Base-by-base conservation (phyloP, 1,140 invertebrate genomes). In the Drosophila rhopaloa region DNA sequence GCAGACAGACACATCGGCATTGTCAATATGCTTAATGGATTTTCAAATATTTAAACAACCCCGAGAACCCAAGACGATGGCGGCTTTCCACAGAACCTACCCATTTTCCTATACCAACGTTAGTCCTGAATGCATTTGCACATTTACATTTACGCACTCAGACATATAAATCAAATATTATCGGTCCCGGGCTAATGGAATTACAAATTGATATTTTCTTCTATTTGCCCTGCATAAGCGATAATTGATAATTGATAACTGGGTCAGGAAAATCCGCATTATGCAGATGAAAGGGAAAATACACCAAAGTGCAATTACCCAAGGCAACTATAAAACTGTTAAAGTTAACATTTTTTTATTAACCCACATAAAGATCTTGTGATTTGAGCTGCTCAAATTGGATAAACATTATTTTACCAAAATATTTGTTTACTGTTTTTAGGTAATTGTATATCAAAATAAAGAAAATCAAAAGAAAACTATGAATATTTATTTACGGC, bases 21-120 rank as follows among this genome's bases (percentile, higher is more conserved):
- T 89, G 84, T 89, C 84, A 89, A 89, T 90, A 89, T 90, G 81
- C 85, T 89, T 89, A 89, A 89, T 89, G 84, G 84, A 90, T 89
- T 90, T 90, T 89, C 84, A 89, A 89, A 89, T 89, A 89, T 89
- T 89, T 84, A 89, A 85, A 90, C 85, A 90, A 82, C 53, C 56
- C 44, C 47, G 53, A 79, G 59, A 79, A 50, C 47, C 61, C 56
- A 47, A 55, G 67, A 83, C 60, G 60, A 48, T 65, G 61, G 75
- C 58, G 83, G 82, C 66, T 79, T 55, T 50, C 55, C 58, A 32
- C 35, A 6, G 11, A 14, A 11, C 9, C 38, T 2, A n/a, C 32
- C 50, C 50, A 9, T 32, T 38, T 27, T 5, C n/a, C 27, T 8
- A 40, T 38, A 19, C 19, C 38, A 13, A 27, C 47, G 37, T 37